Conservation (phyloP, 2,797 vertebrate species). For the Clarias platycephalus region DNA sequence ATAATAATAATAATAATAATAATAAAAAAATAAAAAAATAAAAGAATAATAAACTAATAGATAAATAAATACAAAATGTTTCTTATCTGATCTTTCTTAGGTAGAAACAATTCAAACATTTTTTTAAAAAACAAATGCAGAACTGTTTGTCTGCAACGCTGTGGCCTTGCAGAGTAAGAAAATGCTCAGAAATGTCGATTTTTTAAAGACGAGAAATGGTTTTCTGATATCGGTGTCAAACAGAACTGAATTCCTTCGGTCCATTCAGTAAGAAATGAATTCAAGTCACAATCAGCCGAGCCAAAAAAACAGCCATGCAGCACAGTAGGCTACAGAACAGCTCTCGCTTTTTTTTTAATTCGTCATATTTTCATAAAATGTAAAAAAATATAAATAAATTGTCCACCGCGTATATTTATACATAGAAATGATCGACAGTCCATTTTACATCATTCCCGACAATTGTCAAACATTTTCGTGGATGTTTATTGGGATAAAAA, state of each 20-base stretch:
- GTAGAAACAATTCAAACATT: neutral
- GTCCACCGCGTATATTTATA: conserved; percentile 59
- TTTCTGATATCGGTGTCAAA: conserved; percentile 66
- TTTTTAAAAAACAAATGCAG: neutral
- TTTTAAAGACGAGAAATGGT: conserved; percentile 54
- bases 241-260: conserved; percentile 75
- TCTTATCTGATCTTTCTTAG: neutral
- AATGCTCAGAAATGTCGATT: conserved; percentile 64
- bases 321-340: conserved; percentile 70
- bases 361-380: conserved; percentile 98
- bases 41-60: too few species aligned
- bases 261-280: conserved; percentile 82
- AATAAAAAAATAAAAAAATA: too few species aligned
- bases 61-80: neutral
- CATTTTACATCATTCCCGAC: conserved; percentile 81
- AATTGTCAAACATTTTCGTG: conserved; percentile 70
- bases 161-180: neutral
- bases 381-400: conserved; percentile 91
- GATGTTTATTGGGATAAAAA: conserved; percentile 64
- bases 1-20: too few species aligned
- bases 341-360: conserved; percentile 76
- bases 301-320: conserved; percentile 70
- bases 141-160: neutral
- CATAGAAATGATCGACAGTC: conserved; percentile 65
- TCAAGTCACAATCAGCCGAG: conserved; percentile 79